A percentile compares a stretch with the other conserved stretches of the same genome.
phyloP scores from a whole-genome alignment of 2,888 invertebrate genomes.

The Chironomus riparius region DNA sequence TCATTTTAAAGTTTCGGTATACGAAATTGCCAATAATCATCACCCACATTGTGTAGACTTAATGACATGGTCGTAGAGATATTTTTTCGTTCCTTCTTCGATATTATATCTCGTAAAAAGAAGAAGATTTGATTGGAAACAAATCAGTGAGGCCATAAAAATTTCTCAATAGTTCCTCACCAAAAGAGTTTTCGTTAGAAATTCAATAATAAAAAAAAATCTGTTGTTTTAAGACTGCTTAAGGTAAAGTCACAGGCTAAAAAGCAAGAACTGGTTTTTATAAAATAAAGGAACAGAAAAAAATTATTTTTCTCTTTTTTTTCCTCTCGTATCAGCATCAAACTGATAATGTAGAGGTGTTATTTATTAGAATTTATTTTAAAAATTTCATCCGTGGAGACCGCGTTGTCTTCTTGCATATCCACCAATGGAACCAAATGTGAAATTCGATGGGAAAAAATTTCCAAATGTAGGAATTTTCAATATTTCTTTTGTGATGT shows the following conservation, averaged over 20 bases:
- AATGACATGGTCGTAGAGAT: not conserved
- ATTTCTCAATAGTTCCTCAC: not conserved
- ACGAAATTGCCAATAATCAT: conserved; percentile 1
- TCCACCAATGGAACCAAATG: not conserved
- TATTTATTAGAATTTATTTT: conserved; percentile 23
- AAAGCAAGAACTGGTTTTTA: conserved; percentile 9
- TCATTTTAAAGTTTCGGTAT: not conserved
- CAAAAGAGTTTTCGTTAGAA: not conserved
- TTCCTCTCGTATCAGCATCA: conserved; percentile 4
- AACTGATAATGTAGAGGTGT: conserved; percentile 21
- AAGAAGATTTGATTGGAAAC: not conserved
- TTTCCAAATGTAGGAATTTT: conserved; percentile 14
- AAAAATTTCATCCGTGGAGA: not conserved
- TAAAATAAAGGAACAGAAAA: not conserved
- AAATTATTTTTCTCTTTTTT: not conserved
- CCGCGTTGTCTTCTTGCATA: not conserved
- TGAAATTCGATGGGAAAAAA: conserved; percentile 17
- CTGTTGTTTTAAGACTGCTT: not conserved
- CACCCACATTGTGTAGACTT: conserved; percentile 4
- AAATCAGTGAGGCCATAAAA: not conserved
- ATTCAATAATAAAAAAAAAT: not conserved
- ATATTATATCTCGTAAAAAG: not conserved
- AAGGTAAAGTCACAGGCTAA: not conserved
- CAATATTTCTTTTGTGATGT: conserved; percentile 2
- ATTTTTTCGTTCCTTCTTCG: not conserved